Conservation (phyloP, 2,888 invertebrate genomes). For the Trypoxylon attenuatum region DNA sequence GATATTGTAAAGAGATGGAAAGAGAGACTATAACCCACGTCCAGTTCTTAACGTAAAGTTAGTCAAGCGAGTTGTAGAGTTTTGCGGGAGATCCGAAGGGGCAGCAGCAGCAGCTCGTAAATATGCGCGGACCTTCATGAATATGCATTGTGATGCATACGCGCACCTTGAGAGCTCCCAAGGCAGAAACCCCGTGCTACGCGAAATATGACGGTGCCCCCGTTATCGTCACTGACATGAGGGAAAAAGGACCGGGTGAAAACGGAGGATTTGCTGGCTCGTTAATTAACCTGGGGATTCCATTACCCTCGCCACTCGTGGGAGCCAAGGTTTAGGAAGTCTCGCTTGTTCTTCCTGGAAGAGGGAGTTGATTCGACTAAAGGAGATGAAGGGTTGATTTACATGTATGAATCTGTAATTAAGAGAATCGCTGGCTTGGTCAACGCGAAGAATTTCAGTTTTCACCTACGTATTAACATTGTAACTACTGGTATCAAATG, state of each 20-base stretch:
- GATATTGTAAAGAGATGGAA: too few species aligned
- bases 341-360: background rate
- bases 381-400: too few species aligned
- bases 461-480: too few species aligned
- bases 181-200: conserved; percentile 15
- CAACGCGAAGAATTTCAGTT: too few species aligned
- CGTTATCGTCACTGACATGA: conserved; percentile 13
- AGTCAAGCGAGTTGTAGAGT: conserved; percentile 56
- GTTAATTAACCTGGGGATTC: conserved; percentile 28
- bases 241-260: conserved; percentile 22
- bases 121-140: conserved; percentile 60
- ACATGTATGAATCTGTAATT: too few species aligned
- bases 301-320: background rate
- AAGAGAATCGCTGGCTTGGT: too few species aligned
- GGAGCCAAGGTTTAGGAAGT: background rate
- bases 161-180: conserved; percentile 47
- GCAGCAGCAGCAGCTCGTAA: conserved; percentile 63
- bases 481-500: too few species aligned
- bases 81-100: conserved; percentile 54
- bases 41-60: conserved; percentile 39
- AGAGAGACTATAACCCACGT: too few species aligned
- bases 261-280: conserved; percentile 7
- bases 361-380: too few species aligned
- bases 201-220: conserved; percentile 46
- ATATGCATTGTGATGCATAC: conserved; percentile 59